These are phyloP conservation scores for Meloidogyne exigua DNA, from an alignment of 1,140 invertebrate species.

Conservation along the genomic window DNA sequence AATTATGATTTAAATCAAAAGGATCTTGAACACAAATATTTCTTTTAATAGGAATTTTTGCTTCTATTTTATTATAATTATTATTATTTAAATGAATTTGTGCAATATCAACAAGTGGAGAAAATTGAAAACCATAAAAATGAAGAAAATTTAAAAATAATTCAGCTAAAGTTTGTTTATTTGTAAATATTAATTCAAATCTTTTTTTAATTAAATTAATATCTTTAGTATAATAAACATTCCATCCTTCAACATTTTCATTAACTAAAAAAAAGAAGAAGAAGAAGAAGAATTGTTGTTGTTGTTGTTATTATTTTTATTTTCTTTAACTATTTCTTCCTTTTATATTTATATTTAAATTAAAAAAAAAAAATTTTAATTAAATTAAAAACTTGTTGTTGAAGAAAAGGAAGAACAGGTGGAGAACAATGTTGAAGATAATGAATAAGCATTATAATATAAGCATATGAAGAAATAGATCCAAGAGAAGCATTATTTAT, in stretches of 20 bases:
- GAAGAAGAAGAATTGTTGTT: neutral
- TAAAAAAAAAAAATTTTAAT: no score
- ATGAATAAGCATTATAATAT: slow-evolving; percentile 28
- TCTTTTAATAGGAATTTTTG: neutral
- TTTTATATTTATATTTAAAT: neutral
- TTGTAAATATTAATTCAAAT: neutral
- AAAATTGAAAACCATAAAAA: slow-evolving; percentile 21
- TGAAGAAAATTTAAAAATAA: slow-evolving; percentile 23
- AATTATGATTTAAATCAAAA: slow-evolving; percentile 34
- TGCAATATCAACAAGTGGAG: neutral
- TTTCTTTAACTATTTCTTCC: neutral
- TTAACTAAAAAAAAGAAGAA: neutral
- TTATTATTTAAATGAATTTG: slow-evolving; percentile 15
- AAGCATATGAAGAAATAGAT: slow-evolving; percentile 25
- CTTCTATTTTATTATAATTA: neutral
- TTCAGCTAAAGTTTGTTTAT: slow-evolving; percentile 15
- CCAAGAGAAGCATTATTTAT: slow-evolving; percentile 30
- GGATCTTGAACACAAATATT: slow-evolving; percentile 29
- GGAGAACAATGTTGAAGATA: slow-evolving; percentile 26
- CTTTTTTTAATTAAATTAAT: neutral
- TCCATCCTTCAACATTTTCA: slow-evolving; percentile 25
- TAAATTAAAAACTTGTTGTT: slow-evolving; percentile 2
- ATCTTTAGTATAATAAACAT: slow-evolving; percentile 19
- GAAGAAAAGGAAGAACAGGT: slow-evolving; percentile 27
- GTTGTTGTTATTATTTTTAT: neutral